Base-by-base conservation (phyloP, 2,888 invertebrate species). In the Linnaemya vulpina region DNA sequence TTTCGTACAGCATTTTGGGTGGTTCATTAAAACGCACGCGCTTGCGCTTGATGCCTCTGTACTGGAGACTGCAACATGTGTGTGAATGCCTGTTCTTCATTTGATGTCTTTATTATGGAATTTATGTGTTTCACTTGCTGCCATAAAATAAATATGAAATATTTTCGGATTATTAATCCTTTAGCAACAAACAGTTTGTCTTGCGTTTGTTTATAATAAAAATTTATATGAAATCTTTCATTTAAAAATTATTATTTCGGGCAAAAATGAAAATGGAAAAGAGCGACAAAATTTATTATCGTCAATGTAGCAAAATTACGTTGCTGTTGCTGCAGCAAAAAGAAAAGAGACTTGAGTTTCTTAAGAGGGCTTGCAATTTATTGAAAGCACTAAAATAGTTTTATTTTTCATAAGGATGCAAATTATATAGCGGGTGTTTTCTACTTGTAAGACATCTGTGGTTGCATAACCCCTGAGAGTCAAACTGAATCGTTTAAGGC, bases 101-200 rank as follows among this genome's bases (percentile, higher is more conserved):
- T 84, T 84, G 60, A 84, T 79, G 75, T 30, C 60, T 76, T 75
- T 75, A 75, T 83, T 77, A 75, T 55, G 35, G 13, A 55, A 51
- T 67, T 83, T 77, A 79, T 84, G 70, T 51, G 22, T 68, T 65
- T 65, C 43, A 20, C 11, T 62, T 55, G 43, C 5, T 15, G 38
- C n/a, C 15, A 13, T 62, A 35, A 60, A 35, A 30, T 55, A 10
- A 30, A 30, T 40, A n/a, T 40, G 3, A n/a, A n/a, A 43, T 55
- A 35, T 25, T 55, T 43, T 78, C 53, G 9, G 46, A 17, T 70
- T 70, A 11, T 40, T 43, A 35, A 40, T 63, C 20, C 71, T 71
- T 79, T 40, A 11, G 40, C 20, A 49, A 20, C 35, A 43, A 30
- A 20, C 35, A 43, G 30, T 67, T 30, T 22, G 62, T 58, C 15